Evolutionary conservation across 2,797 vertebrate genomes (phyloP), one percentile per base, ranked within the genome.

Genomic region (Cirrhinus mrigala): DNA sequence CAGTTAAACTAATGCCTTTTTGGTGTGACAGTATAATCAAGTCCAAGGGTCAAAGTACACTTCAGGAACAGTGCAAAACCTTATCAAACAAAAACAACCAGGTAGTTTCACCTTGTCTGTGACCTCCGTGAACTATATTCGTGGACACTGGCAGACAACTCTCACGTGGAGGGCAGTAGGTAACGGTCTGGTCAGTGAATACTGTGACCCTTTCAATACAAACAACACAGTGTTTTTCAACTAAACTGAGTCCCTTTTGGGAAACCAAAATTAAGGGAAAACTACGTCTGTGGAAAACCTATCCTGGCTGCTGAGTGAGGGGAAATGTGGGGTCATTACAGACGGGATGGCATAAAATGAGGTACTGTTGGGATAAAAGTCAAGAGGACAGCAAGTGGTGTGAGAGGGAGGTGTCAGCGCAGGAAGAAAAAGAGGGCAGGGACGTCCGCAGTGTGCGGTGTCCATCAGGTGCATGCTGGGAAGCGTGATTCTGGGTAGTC

Each of bases 381-480:
- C 52, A 82, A 46, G 50, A 29, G 50, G 11, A 60, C 50, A 44
- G 69, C 2, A 29, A 18, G 24, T 18, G 87, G 88, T 83, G 79
- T 84, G 88, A 89, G 91, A 86, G 88, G 89, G 90, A 86, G 77
- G 80, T 76, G 73, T 88, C 85, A 29, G 86, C 46, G 85, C 87
- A 90, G 90, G 90, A 90, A 90, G 90, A 91, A 90, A 92, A 90
- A 79, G 76, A 48, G 71, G 54, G 20, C 69, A 74, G 73, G 58
- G 27, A 60, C 58, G 70, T 88, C 86, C 89, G 82, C 91, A 92
- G 91, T 88, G 75, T 2, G 50, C 77, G 89, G 86, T 89, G 54
- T 50, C 82, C 89, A 83, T 74, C 90, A 91, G 91, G 89, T 93
- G 89, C 85, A 84, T 90, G 88, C 89, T 89, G 91, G 85, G 89